Percentiles rank a stretch among this genome's conserved stretches.
Conservation (phyloP, 2,113 vertebrate species). For the Festucalex cinctus region DNA sequence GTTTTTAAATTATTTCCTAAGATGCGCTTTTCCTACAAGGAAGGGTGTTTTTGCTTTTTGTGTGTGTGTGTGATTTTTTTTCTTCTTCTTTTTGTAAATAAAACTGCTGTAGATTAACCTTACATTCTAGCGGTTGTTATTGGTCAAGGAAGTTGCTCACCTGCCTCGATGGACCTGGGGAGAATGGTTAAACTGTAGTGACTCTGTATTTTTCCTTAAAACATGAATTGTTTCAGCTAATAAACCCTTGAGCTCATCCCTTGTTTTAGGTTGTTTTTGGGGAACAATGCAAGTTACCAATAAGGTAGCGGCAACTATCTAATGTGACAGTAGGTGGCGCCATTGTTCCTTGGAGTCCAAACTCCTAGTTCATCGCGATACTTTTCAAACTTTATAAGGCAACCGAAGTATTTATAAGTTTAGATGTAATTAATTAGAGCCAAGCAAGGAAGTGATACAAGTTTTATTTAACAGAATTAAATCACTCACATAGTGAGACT, state of each 20-base stretch:
- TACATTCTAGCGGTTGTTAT: conserved; percentile 70
- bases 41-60: conserved; percentile 19
- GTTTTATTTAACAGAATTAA: conserved; percentile 42
- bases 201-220: conserved; percentile 66
- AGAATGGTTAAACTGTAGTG: conserved; percentile 57
- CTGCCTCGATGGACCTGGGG: neutral
- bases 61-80: too few species aligned
- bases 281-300: neutral
- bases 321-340: conserved; percentile 50
- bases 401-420: neutral
- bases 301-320: neutral
- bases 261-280: conserved; percentile 14
- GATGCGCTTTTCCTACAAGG: conserved; percentile 70
- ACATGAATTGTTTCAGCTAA: conserved; percentile 65
- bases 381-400: neutral
- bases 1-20: conserved; percentile 88
- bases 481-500: conserved; percentile 58
- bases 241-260: conserved; percentile 57
- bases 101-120: conserved; percentile 83
- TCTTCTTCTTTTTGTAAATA: conserved; percentile 89
- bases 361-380: neutral
- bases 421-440: neutral
- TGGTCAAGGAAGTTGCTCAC: neutral
- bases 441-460: neutral
- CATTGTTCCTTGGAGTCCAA: conserved; percentile 4